Percentiles rank a stretch among this genome's conserved stretches.
These are phyloP conservation scores for Drosophila gaucha DNA, from an alignment of 2,888 invertebrate genomes.

Conservation along the genomic window DNA sequence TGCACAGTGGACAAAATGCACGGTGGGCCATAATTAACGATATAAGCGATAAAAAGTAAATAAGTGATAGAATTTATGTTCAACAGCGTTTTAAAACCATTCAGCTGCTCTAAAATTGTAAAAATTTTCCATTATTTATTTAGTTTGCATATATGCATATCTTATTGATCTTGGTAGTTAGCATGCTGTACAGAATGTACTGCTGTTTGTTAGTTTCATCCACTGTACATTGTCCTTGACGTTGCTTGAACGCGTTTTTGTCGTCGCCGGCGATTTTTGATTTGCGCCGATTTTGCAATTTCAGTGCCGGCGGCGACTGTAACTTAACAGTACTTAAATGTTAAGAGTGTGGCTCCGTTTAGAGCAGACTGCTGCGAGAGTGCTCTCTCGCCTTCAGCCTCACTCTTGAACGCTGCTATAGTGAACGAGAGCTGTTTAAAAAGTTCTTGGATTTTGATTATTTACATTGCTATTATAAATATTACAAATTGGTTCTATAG, in stretches of 20 bases:
- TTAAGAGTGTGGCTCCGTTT: constrained; percentile 26
- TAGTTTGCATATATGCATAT: constrained; percentile 2
- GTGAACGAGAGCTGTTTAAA: constrained; percentile 37
- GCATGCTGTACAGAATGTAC: constrained; percentile 3
- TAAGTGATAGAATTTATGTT: not conserved
- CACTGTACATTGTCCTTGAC: constrained; percentile 52
- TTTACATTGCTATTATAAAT: not conserved
- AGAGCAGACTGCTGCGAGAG: constrained; percentile 30
- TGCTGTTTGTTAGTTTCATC: constrained; percentile 19
- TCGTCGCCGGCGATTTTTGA: constrained; percentile 78
- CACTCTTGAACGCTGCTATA: constrained; percentile 14
- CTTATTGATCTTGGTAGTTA: constrained; percentile 16
- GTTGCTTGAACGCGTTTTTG: constrained; percentile 65
- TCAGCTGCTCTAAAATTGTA: constrained; percentile 1
- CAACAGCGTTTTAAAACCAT: not conserved
- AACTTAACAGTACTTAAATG: constrained; percentile 47
- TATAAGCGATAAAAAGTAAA: constrained; percentile 1
- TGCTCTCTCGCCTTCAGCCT: not conserved
- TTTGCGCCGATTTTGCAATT: constrained; percentile 78
- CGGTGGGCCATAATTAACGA: constrained; percentile 9
- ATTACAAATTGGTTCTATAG: too few relatives aligned
- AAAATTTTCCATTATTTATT: constrained; percentile 16
- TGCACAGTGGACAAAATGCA: constrained; percentile 53
- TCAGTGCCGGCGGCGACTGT: constrained; percentile 60
- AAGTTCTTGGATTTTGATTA: constrained; percentile 22